phyloP scores from a whole-genome alignment of 2,113 vertebrate genomes.

The Nothoprocta pentlandii region DNA sequence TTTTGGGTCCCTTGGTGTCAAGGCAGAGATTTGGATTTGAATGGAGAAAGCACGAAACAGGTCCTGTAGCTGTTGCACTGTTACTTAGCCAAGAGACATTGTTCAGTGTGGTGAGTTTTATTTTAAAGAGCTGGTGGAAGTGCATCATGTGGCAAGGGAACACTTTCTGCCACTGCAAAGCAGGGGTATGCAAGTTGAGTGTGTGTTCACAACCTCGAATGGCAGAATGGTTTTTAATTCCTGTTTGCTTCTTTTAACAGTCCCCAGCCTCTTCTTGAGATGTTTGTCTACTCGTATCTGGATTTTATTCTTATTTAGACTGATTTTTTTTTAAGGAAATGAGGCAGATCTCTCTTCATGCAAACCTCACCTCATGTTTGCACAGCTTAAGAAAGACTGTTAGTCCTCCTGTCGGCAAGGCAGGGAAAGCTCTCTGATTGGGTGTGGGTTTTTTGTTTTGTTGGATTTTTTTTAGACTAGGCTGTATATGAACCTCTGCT shows the following conservation, averaged over 20 bases:
- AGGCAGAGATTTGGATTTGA: slow-evolving; percentile 24
- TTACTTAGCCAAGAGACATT: neutral
- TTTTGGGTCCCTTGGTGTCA: neutral
- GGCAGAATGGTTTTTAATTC: neutral
- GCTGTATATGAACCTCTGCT: neutral
- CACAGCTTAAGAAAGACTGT: neutral
- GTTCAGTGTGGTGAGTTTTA: neutral
- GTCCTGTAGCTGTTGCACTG: neutral
- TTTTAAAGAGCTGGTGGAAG: neutral
- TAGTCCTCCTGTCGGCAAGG: neutral
- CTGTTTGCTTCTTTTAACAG: neutral
- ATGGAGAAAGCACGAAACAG: neutral
- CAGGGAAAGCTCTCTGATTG: accelerated
- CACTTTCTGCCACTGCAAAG: neutral
- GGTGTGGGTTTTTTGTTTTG: neutral
- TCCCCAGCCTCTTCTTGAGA: neutral
- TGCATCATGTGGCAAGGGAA: neutral
- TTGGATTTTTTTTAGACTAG: neutral
- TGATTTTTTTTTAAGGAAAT: neutral
- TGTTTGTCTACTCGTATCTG: neutral
- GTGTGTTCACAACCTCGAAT: neutral
- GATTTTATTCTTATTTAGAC: neutral
- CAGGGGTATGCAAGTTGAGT: no score
- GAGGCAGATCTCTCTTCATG: neutral
- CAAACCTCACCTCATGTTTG: neutral